These are phyloP conservation scores for Dasysyrphus albostriatus DNA, from an alignment of 2,888 invertebrate species.

Conservation along the genomic window DNA sequence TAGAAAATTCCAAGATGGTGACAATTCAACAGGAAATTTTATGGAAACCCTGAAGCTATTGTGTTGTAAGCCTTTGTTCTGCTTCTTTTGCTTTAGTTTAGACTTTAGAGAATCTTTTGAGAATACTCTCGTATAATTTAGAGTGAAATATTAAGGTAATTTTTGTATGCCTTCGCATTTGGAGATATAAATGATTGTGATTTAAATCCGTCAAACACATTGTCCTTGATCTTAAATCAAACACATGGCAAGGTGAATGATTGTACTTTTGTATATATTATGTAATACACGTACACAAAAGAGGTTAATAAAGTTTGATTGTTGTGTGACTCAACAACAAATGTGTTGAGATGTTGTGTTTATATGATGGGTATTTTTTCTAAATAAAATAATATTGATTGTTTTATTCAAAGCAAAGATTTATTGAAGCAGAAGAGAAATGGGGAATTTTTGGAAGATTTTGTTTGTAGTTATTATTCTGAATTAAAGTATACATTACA, in stretches of 20 bases:
- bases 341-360: constrained; percentile 10
- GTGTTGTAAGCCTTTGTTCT: constrained; percentile 33
- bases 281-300: constrained; percentile 9
- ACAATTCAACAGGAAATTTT: constrained; percentile 49
- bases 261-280: constrained; percentile 19
- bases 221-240: constrained; percentile 49
- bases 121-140: neutral
- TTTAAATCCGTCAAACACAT: constrained; percentile 43
- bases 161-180: neutral
- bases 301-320: constrained; percentile 46
- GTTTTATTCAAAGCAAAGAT: constrained; percentile 13
- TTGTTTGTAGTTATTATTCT: too few species aligned
- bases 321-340: neutral
- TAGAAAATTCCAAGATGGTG: constrained; percentile 32
- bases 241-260: constrained; percentile 18
- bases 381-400: constrained; percentile 28
- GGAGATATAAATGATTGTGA: constrained; percentile 43
- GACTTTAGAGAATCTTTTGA: constrained; percentile 34
- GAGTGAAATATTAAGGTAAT: neutral
- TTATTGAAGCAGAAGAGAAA: neutral
- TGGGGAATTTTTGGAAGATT: too few species aligned
- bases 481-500: too few species aligned
- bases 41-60: constrained; percentile 46
- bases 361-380: neutral
- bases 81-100: neutral